Conservation (phyloP, 2,797 vertebrate genomes). For the Poliocrania exsul region DNA sequence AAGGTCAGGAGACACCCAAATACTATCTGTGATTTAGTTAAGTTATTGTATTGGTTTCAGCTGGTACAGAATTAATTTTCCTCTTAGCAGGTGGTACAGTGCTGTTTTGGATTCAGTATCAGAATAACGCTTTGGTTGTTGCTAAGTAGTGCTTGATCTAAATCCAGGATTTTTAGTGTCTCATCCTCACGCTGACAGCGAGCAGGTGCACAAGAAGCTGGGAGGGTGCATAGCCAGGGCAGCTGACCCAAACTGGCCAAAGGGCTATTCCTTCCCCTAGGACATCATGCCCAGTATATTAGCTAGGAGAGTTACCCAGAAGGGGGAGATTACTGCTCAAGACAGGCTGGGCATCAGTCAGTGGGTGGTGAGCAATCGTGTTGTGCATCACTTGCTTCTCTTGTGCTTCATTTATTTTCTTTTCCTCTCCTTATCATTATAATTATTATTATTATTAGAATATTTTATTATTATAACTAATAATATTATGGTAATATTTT, state of each 20-base stretch:
- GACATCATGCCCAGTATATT: too few species aligned
- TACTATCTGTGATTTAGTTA: not conserved
- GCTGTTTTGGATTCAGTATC: not conserved
- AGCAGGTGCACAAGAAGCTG: not conserved
- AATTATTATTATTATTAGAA: not conserved
- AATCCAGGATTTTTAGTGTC: not conserved
- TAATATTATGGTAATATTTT: not conserved
- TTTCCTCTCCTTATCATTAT: not conserved
- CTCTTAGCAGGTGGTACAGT: too few species aligned
- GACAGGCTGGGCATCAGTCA: not conserved
- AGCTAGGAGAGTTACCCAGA: not conserved
- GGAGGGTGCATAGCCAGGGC: not conserved
- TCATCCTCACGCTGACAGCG: not conserved
- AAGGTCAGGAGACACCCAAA: not conserved
- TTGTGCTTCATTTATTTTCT: not conserved
- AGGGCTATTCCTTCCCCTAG: not conserved
- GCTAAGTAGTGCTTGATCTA: not conserved
- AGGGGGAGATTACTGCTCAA: not conserved
- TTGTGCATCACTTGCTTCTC: not conserved
- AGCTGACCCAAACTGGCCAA: not conserved
- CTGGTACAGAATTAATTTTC: not conserved
- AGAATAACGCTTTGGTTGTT: not conserved
- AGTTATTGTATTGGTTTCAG: not conserved
- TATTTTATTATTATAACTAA: not conserved
- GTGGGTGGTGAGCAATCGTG: accelerated